phyloP scores from a whole-genome alignment of 2,113 vertebrate genomes.

The Dromiciops gliroides region DNA sequence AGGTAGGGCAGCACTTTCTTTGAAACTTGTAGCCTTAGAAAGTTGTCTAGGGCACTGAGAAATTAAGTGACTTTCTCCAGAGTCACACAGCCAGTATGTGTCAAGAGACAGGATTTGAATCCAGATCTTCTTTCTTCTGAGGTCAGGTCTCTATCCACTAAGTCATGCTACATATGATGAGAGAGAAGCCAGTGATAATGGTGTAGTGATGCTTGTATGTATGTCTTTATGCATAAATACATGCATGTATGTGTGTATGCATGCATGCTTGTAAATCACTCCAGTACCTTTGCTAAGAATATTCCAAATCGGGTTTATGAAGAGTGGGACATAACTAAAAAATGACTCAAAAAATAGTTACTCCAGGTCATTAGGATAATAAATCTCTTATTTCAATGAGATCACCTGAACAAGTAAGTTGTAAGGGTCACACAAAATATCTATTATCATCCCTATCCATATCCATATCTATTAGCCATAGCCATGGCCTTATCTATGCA shows the following conservation, averaged over 20 bases:
- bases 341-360: not conserved
- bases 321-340: no score
- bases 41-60: not conserved
- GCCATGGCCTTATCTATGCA: no score
- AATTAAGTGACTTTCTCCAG: not conserved
- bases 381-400: slow-evolving; percentile 13
- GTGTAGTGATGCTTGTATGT: not conserved
- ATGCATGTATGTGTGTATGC: no score
- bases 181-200: not conserved
- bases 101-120: not conserved
- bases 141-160: not conserved
- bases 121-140: not conserved
- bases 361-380: slow-evolving; percentile 39
- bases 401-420: not conserved
- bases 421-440: not conserved
- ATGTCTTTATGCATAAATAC: no score
- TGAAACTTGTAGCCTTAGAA: not conserved
- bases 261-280: not conserved
- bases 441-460: no score
- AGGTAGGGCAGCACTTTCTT: not conserved
- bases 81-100: not conserved
- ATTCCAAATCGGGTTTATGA: not conserved
- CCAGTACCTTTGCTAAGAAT: not conserved
- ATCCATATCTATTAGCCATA: no score
- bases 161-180: not conserved